These are phyloP conservation scores for Chamaea fasciata DNA, from an alignment of 2,113 vertebrate species.

Conservation along the genomic window DNA sequence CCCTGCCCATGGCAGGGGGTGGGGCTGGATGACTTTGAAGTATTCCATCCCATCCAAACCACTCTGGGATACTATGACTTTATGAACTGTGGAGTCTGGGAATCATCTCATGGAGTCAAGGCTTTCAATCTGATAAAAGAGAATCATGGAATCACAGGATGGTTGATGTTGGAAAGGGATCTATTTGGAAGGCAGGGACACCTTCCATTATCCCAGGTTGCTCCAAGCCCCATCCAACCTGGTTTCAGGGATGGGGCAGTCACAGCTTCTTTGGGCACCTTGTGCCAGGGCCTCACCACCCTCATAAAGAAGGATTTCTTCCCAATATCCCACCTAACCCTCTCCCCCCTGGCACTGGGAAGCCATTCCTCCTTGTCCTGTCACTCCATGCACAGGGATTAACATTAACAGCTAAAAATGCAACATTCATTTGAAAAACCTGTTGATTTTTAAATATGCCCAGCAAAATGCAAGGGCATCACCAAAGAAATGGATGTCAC, in stretches of 20 bases:
- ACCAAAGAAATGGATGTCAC: neutral
- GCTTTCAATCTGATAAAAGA: neutral
- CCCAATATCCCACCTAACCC: neutral
- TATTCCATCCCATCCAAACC: neutral
- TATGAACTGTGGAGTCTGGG: neutral
- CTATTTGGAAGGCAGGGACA: neutral
- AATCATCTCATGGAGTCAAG: neutral
- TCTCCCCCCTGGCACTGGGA: neutral
- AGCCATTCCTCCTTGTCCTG: neutral
- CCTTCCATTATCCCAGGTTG: neutral
- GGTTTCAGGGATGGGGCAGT: neutral
- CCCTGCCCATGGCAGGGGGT: neutral
- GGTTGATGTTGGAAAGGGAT: neutral
- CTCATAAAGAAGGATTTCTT: neutral
- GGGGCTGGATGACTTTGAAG: neutral
- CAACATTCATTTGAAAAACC: neutral
- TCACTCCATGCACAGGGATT: neutral
- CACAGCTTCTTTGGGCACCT: neutral
- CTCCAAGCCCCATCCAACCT: too few species aligned
- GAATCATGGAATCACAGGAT: neutral
- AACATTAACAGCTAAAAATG: neutral
- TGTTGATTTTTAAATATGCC: neutral
- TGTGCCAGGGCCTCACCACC: neutral
- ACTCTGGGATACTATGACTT: neutral
- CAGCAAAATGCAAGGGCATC: neutral